Evolutionary conservation across 2,797 vertebrate species (phyloP), one percentile per base, ranked within the genome.

Genomic region (Chiroxiphia lanceolata): DNA sequence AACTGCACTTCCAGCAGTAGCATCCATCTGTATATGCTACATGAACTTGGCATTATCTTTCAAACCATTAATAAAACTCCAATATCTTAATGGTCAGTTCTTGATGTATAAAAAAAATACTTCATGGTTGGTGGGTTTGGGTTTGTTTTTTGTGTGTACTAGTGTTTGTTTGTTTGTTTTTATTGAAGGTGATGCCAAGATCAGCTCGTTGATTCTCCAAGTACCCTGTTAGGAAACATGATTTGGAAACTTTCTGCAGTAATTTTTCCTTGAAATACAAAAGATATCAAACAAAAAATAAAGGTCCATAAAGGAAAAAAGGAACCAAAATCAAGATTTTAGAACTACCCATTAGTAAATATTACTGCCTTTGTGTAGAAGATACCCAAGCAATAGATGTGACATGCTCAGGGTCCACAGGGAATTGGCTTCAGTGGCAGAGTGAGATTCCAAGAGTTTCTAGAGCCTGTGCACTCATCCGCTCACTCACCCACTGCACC

Each of bases 171-270:
- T 18, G 6, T 45, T 64, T 36, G 9, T 13, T 64, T 80, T 93
- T 60, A 20, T 78, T 75, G 50, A 47, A 67, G 45, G 8, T 54
- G 36, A 22, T 31, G n/a, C 38, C 45, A 29, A 64, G 11, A 78
- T 42, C 33, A 67, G 20, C 8, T 64, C 1, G 0, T 36, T 29
- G 26, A 20, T 60, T 87, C 20, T 80, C 74, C 63, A 89, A 40
- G 57, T 26, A 18, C 2, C 15, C 3, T 36, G 2, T 15, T 44
- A 76, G 31, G 22, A 77, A 95, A 65, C 1, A 1, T 0, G 1
- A 40, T 64, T 53, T 70, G 36, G 17, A 78, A 84, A 34, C 0
- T n/a, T 40, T 22, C 54, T 83, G 54, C 40, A 57, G 14, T 15
- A 23, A 1, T n/a, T 79, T 88, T 74, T n/a, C 40, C 60, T 38